A percentile compares a stretch with the other conserved stretches of the same genome.
Evolutionary conservation across 2,888 invertebrate species (phyloP).

Genomic region (Adela reaumurella): DNA sequence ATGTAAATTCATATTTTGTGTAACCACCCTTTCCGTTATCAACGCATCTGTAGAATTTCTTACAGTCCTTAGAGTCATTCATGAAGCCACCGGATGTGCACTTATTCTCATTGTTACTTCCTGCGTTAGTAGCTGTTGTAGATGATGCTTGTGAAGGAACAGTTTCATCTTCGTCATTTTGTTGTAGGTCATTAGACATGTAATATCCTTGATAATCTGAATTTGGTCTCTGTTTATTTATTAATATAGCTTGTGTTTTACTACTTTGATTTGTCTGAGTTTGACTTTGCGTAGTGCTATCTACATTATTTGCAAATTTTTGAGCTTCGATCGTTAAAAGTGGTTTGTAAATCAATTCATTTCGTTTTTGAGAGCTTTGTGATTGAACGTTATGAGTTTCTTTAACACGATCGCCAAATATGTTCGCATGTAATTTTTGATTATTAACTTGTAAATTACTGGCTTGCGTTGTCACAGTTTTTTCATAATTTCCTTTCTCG

Average conservation of each 20-base stretch:
- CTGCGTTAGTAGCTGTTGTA: constrained; percentile 6
- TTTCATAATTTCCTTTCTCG: not conserved
- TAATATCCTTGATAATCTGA: constrained; percentile 2
- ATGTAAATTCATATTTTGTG: constrained; percentile 66
- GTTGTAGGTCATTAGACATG: not conserved
- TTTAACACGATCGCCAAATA: constrained; percentile 17
- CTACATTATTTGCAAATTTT: constrained; percentile 23
- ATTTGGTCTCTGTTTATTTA: constrained; percentile 13
- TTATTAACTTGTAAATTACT: constrained; percentile 24
- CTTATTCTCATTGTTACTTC: constrained; percentile 7
- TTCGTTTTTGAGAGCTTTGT: constrained; percentile 19
- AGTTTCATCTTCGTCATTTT: not conserved
- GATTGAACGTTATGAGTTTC: constrained; percentile 10
- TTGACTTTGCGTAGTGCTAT: constrained; percentile 25
- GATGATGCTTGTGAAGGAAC: constrained; percentile 7
- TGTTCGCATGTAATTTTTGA: no score
- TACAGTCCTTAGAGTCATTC: constrained; percentile 65
- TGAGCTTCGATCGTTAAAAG: constrained; percentile 27
- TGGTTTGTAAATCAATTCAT: no score
- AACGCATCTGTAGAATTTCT: constrained; percentile 64
- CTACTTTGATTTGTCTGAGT: constrained; percentile 26
- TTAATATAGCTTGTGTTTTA: constrained; percentile 23
- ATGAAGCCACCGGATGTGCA: constrained; percentile 57
- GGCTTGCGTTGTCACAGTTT: constrained; percentile 21
- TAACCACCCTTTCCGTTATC: constrained; percentile 43